These are phyloP conservation scores for Holothuria glaberrima DNA, from an alignment of 35 echinoderm and acorn worm genomes.

Conservation along the genomic window DNA sequence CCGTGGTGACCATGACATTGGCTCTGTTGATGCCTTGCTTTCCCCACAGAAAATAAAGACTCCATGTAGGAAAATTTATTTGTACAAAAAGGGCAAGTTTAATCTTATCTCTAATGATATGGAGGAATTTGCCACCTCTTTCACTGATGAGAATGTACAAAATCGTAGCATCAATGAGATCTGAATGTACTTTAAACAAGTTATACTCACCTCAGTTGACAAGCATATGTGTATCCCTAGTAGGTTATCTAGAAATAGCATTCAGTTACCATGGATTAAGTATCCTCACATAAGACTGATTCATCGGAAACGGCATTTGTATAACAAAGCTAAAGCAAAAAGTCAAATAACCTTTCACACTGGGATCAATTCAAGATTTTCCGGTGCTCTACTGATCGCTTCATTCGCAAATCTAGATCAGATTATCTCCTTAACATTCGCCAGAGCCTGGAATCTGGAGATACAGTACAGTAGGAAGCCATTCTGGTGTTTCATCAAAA, in stretches of 20 bases:
- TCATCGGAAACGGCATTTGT: background rate
- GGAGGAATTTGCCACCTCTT: background rate
- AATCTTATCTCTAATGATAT: background rate
- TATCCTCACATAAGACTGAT: background rate
- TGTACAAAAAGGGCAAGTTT: background rate
- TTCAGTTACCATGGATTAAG: slow-evolving; percentile 10
- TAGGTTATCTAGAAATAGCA: slow-evolving; percentile 2
- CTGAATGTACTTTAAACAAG: background rate
- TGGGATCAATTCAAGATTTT: too few relatives aligned
- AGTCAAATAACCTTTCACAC: background rate
- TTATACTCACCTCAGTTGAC: background rate
- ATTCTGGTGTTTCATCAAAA: too few relatives aligned
- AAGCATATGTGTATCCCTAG: slow-evolving; percentile 12
- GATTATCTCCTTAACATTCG: too few relatives aligned
- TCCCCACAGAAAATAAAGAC: background rate
- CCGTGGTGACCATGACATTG: slow-evolving; percentile 4
- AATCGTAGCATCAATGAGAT: background rate
- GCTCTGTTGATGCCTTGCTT: background rate
- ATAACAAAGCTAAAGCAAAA: background rate
- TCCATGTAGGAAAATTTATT: background rate
- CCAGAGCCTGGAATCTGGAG: too few relatives aligned
- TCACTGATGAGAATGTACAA: background rate
- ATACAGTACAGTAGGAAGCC: too few relatives aligned
- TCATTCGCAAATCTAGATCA: too few relatives aligned
- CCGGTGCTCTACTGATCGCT: too few relatives aligned